Evolutionary conservation across 2,888 invertebrate genomes (phyloP).

Genomic region (Tinea semifulvella): DNA sequence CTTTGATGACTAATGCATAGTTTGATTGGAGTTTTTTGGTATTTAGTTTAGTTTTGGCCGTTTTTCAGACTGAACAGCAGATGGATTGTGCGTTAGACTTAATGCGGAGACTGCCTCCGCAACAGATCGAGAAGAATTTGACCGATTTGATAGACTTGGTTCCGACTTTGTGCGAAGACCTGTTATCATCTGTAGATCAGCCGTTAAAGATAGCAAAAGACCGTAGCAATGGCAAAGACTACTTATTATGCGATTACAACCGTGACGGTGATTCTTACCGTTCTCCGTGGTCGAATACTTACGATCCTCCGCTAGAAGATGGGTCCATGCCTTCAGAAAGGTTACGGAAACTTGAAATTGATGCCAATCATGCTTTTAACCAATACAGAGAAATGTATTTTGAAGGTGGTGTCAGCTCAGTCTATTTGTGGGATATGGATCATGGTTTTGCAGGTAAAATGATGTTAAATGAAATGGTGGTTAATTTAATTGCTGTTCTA

Average conservation of each 20-base stretch:
- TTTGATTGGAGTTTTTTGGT: slow-evolving; percentile 19
- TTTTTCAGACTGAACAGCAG: slow-evolving; percentile 86
- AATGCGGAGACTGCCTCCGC: slow-evolving; percentile 98
- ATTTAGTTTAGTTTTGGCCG: not conserved
- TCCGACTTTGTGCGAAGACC: slow-evolving; percentile 94
- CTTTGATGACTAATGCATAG: slow-evolving; percentile 57
- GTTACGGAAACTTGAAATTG: slow-evolving; percentile 93
- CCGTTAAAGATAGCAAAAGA: slow-evolving; percentile 98
- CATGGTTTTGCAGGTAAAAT: slow-evolving; percentile 90
- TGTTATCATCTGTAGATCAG: slow-evolving; percentile 97
- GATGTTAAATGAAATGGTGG: no score
- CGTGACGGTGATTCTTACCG: slow-evolving; percentile 98
- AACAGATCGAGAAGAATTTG: slow-evolving; percentile 98
- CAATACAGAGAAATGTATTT: slow-evolving; percentile 99
- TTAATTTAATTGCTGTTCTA: no score
- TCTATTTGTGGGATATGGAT: slow-evolving; percentile 99
- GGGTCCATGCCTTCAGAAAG: slow-evolving; percentile 98
- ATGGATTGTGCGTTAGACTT: slow-evolving; percentile 99
- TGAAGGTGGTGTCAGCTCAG: slow-evolving; percentile 99
- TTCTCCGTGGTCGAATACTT: slow-evolving; percentile 99
- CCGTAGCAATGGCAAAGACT: slow-evolving; percentile 94
- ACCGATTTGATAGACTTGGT: slow-evolving; percentile 97
- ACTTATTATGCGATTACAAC: slow-evolving; percentile 98
- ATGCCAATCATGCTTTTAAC: slow-evolving; percentile 98
- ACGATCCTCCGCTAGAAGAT: slow-evolving; percentile 97